Base-by-base conservation (phyloP, 2,797 vertebrate genomes). In the Sus cebifrons region DNA sequence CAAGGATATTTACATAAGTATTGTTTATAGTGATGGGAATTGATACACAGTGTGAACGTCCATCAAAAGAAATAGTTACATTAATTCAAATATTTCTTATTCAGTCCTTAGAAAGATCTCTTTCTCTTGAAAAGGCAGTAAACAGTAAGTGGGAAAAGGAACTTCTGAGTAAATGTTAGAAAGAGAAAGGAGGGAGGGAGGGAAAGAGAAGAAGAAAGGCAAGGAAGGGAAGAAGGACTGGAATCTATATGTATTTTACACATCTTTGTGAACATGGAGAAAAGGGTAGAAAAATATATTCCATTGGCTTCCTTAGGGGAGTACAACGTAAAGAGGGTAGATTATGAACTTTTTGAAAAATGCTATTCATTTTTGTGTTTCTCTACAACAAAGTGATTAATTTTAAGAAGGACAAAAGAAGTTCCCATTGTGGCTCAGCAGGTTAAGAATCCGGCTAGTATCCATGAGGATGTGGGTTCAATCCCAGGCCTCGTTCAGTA, bases 21-120 rank as follows among this genome's bases (percentile, higher is more conserved):
- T 87, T 52, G 32, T 94, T 71, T 88, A 13, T 32, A 79, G 54
- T 40, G 23, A 73, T 3, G 78, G 1, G 20, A 71, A 27, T 73
- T 77, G 27, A 94, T 15, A 58, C 27, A 29, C 32, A 92, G 52
- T 40, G 60, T 89, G 67, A 74, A 79, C 54, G 13, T 27, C 52
- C 10, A 92, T n/a, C 18, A 73, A 77, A 91, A 91, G 21, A 74
- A 86, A 87, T 21, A 23, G 12, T 67, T 67, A 67, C 27, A 29
- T 85, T 89, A 7, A 78, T 84, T 94, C 23, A 84, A 40, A 40
- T 62, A 85, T 92, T n/a, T 92, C 20, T 84, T 54, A 18, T 73
- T 32, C 11, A 23, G 9, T 88, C 17, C 60, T 85, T 85, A 79
- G 25, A 77, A 86, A 93, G 23, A 27, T 82, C 8, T 82, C 29